Evolutionary conservation across 2,113 vertebrate species (phyloP), one percentile per base, ranked within the genome.

Genomic region (Gymnarchus niloticus): DNA sequence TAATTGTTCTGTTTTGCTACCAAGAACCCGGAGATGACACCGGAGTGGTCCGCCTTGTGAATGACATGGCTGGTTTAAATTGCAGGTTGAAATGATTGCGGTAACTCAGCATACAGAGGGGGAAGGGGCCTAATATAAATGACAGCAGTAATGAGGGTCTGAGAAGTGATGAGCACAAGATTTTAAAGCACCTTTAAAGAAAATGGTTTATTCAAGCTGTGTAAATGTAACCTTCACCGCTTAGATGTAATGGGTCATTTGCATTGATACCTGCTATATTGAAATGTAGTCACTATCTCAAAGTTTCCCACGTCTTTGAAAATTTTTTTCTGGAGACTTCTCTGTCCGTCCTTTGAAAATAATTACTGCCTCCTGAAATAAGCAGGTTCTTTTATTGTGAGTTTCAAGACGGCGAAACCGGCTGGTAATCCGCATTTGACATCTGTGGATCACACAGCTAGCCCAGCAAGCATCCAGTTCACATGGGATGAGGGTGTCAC

Each of bases 1-100:
- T 76, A 85, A 85, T 85, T 85, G 61, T 76, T 28, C 49, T 56
- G 83, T 54, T 54, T 84, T 51, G 21, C 56, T 44, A 84, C 57
- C 56, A 23, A 65, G 83, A 65, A 65, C 83, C 83, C 12, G 33
- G 21, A 59, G 56, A 6, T 48, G 33, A 59, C 56, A 44, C 17
- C n/a, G n/a, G 14, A 59, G 54, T 19, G 21, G 17, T 23, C 17
- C 1, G 52, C 28, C 6, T 23, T 65, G 83, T 52, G 61, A 33
- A 48, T 41, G 48, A 37, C 48, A 56, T 46, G 23, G 2, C 78
- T 23, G 81, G 61, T 76, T 85, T 76, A 77, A 77, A 76, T 76
- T 73, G 46, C 8, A 25, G 46, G 69, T 33, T 23, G 48, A 54
- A 76, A 19, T 4, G 48, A 76, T 7, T 1, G 23, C 41, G 0